These are phyloP conservation scores for Leptinotarsa peninsularis DNA, from an alignment of 2,888 invertebrate genomes.

Conservation along the genomic window DNA sequence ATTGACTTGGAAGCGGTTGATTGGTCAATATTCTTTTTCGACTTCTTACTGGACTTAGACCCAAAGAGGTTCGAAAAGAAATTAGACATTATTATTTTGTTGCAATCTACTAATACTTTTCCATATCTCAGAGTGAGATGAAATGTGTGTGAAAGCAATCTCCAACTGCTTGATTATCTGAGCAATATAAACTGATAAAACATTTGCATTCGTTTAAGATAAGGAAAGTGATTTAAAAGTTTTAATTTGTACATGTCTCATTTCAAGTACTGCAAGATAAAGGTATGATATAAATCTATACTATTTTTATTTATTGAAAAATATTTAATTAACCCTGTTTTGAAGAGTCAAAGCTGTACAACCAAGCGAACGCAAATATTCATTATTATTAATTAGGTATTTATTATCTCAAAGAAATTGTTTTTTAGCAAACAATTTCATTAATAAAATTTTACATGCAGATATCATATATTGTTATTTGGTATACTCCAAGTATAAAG, in stretches of 20 bases:
- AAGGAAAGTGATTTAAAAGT: neutral
- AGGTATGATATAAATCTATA: neutral
- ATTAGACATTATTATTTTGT: slow-evolving; percentile 14
- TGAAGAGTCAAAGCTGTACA: no score
- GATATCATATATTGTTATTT: no score
- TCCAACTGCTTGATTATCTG: neutral
- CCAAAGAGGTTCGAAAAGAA: slow-evolving; percentile 8
- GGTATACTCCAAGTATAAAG: no score
- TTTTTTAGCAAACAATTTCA: no score
- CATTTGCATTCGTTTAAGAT: slow-evolving; percentile 14
- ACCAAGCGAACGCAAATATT: no score
- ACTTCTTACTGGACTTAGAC: slow-evolving; percentile 3
- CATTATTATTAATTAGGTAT: no score
- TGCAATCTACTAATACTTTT: neutral
- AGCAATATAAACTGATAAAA: slow-evolving; percentile 8
- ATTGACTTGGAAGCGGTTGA: no score
- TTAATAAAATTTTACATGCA: no score
- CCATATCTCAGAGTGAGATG: neutral
- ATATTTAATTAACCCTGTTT: no score
- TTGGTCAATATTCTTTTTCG: neutral
- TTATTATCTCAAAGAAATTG: no score
- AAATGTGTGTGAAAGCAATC: neutral
- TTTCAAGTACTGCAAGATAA: neutral
- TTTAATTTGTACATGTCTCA: slow-evolving; percentile 1
- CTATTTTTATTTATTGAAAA: no score